Base-by-base conservation (phyloP, 2,113 vertebrate species). In the Nyctibius bracteatus region DNA sequence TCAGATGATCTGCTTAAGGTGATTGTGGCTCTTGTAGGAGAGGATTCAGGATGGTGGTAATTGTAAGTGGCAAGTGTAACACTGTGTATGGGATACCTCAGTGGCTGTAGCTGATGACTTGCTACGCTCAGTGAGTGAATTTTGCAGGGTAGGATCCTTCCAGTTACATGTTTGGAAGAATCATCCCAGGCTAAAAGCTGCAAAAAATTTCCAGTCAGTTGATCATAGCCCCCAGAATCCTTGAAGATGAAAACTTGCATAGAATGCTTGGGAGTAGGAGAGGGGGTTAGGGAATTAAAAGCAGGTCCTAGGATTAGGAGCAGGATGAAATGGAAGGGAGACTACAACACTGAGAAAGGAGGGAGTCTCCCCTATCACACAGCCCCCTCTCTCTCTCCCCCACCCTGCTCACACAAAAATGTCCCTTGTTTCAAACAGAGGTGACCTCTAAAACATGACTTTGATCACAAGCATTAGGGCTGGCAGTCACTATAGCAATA, bases 391-490 rank as follows among this genome's bases (percentile, higher is more conserved):
- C 43, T 41, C 59, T 52, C 52, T 28, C 55, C 7, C 25, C 23
- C 3, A 20, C 72, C 31, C 12, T 21, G 18, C 51, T 66, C 35
- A 35, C 81, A 77, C 77, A 93, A 30, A 93, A 72, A 72, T 81
- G 88, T 86, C 81, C 81, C 91, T 82, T 58, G 62, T 85, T 87
- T 81, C 85, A 54, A 44, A 33, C 24, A 65, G 86, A 92, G 90
- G 75, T 96, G 95, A 96, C 95, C 96, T 93, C 89, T 87, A 43
- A 43, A 65, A 31, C 30, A 66, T 3, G 59, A 91, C 95, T 97
- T 97, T 96, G 95, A 97, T 96, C 96, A 87, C 52, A 10, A 55
- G 61, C 96, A 95, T 92, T 93, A 85, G 95, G 84, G 92, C 24
- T 83, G 81, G 83, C 83, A 92, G 93, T 92, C 81, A 78, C 85